A percentile compares a stretch with the other conserved stretches of the same genome.
These are phyloP conservation scores for Dascyllus trimaculatus DNA, from an alignment of 2,113 vertebrate species.

Conservation along the genomic window DNA sequence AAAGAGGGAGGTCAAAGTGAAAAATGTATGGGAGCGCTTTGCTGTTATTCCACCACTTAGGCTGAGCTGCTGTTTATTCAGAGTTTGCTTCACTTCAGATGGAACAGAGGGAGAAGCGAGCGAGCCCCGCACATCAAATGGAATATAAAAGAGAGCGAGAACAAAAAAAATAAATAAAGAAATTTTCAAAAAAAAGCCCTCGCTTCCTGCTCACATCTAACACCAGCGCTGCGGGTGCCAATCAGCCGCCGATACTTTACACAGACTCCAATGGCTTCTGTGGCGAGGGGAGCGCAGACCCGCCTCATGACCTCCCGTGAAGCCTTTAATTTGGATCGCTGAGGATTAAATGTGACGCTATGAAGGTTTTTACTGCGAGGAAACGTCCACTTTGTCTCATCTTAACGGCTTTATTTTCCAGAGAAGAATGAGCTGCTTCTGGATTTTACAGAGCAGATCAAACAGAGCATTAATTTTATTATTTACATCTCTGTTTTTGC, in stretches of 20 bases:
- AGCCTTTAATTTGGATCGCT: background rate
- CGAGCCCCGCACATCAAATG: constrained; percentile 46
- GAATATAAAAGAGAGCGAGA: constrained; percentile 28
- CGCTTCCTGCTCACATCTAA: constrained; percentile 58
- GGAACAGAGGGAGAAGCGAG: constrained; percentile 34
- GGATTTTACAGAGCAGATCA: no score
- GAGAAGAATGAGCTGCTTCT: background rate
- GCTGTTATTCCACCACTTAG: constrained; percentile 31
- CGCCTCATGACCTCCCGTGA: constrained; percentile 2
- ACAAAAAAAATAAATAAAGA: no score
- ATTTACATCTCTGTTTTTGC: no score
- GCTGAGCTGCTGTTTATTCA: constrained; percentile 55
- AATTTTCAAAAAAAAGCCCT: background rate
- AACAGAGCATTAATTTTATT: background rate
- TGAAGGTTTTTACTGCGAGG: no score
- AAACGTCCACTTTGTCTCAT: background rate
- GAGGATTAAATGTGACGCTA: background rate
- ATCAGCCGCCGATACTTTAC: constrained; percentile 56
- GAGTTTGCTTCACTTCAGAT: constrained; percentile 51
- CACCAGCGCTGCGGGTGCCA: constrained; percentile 39
- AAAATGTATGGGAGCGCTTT: constrained; percentile 6
- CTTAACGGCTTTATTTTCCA: background rate
- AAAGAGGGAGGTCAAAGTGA: constrained; percentile 6
- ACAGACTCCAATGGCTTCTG: constrained; percentile 28
- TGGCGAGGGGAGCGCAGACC: constrained; percentile 3